Percentiles rank a stretch among this genome's conserved stretches.
phyloP scores from a whole-genome alignment of 2,888 invertebrate genomes.

The Euplexia lucipara region DNA sequence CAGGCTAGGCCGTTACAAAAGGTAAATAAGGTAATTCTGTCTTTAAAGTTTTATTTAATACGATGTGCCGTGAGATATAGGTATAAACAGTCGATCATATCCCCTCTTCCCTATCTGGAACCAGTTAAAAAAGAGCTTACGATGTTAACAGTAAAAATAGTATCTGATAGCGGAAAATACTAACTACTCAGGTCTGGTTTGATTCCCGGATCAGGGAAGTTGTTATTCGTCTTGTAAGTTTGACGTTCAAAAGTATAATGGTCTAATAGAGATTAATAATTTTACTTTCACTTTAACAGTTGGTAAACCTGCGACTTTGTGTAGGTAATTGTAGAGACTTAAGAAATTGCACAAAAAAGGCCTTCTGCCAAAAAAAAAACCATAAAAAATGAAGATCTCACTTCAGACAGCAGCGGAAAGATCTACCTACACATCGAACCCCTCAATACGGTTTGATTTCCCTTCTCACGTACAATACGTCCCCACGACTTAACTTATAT shows the following conservation, averaged over 20 bases:
- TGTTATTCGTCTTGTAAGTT: no score
- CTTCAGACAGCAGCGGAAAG: slow-evolving; percentile 15
- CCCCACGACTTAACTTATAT: slow-evolving; percentile 80
- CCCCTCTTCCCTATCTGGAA: no score
- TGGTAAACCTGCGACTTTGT: no score
- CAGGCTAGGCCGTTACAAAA: slow-evolving; percentile 34
- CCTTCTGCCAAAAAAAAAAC: neutral
- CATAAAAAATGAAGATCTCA: slow-evolving; percentile 39
- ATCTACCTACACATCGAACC: slow-evolving; percentile 37
- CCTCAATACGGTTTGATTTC: slow-evolving; percentile 58
- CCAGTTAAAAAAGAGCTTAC: no score
- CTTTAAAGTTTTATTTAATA: neutral
- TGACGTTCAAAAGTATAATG: no score
- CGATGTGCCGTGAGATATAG: neutral
- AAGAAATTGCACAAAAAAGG: neutral
- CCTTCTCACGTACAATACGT: slow-evolving; percentile 70
- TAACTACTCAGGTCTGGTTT: no score
- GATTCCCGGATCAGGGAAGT: no score
- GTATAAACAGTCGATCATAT: no score
- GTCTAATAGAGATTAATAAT: no score
- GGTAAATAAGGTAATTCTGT: slow-evolving; percentile 26
- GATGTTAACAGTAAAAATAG: no score
- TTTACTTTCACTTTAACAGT: no score
- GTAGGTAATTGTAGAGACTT: neutral
- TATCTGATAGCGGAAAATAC: no score